These are phyloP conservation scores for Eriocheir sinensis DNA, from an alignment of 1,140 invertebrate species.

Conservation along the genomic window DNA sequence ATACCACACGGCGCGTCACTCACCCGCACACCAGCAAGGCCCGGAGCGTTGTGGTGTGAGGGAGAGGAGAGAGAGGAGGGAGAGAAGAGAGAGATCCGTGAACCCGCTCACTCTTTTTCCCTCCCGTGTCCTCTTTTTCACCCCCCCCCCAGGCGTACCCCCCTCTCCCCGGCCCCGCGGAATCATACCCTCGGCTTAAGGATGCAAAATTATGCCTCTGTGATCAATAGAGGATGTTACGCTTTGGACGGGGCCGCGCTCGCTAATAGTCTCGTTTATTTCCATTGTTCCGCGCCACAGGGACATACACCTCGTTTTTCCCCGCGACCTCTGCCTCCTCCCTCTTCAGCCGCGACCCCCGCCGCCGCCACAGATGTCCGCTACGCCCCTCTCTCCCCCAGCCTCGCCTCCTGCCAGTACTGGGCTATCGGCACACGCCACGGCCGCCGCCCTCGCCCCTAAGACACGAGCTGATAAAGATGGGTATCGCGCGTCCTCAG, in stretches of 20 bases:
- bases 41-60: slow-evolving; percentile 21
- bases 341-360: slow-evolving; percentile 33
- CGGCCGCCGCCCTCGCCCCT: slow-evolving; percentile 56
- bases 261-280: slow-evolving; percentile 79
- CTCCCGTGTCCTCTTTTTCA: slow-evolving; percentile 62
- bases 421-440: slow-evolving; percentile 69
- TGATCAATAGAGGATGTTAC: slow-evolving; percentile 79
- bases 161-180: slow-evolving; percentile 75
- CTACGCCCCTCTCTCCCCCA: slow-evolving; percentile 66
- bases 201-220: slow-evolving; percentile 79
- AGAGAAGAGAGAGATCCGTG: not conserved
- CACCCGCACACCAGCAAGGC: slow-evolving; percentile 51
- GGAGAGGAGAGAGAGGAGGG: not conserved
- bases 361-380: slow-evolving; percentile 38
- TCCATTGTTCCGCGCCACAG: slow-evolving; percentile 78
- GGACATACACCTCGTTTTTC: slow-evolving; percentile 69
- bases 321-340: slow-evolving; percentile 50
- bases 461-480: slow-evolving; percentile 70
- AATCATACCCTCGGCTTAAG: slow-evolving; percentile 79
- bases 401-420: slow-evolving; percentile 63
- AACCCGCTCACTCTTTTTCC: slow-evolving; percentile 59
- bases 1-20: slow-evolving; percentile 49
- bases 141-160: too few relatives aligned
- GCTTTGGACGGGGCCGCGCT: slow-evolving; percentile 77
- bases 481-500: slow-evolving; percentile 66